phyloP scores from a whole-genome alignment of 2,797 vertebrate species.

The Enteromius treurensis region DNA sequence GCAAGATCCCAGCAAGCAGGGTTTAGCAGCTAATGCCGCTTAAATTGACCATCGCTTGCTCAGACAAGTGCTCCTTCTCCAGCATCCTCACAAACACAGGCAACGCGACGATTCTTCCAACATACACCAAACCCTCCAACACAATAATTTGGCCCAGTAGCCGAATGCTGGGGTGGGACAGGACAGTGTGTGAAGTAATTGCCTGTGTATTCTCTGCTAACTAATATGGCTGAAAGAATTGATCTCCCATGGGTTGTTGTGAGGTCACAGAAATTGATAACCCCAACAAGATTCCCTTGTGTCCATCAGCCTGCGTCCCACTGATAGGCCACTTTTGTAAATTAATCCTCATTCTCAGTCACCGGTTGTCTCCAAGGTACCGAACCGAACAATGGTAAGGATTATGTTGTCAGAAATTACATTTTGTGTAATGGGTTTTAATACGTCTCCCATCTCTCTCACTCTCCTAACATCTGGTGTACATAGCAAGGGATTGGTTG shows the following conservation, averaged over 20 bases:
- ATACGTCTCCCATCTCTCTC: constrained; percentile 82
- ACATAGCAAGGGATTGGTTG: constrained; percentile 72
- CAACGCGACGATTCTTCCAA: constrained; percentile 59
- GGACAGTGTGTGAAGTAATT: constrained; percentile 47
- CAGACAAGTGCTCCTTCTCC: constrained; percentile 45
- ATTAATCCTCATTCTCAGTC: constrained; percentile 92
- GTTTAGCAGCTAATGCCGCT: constrained; percentile 80
- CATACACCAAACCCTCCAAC: constrained; percentile 72
- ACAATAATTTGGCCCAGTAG: neutral
- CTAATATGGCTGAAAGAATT: constrained; percentile 78
- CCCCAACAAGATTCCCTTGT: constrained; percentile 85
- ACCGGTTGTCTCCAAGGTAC: constrained; percentile 88
- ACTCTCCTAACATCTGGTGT: constrained; percentile 70
- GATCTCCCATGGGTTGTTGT: constrained; percentile 85
- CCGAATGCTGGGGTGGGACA: constrained; percentile 6
- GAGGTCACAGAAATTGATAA: constrained; percentile 93
- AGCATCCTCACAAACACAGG: constrained; percentile 54
- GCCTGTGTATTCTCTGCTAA: constrained; percentile 51
- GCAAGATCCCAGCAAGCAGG: constrained; percentile 75
- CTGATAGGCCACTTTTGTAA: constrained; percentile 85
- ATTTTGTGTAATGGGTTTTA: constrained; percentile 91
- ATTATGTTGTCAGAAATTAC: constrained; percentile 95
- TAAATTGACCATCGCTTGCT: constrained; percentile 75
- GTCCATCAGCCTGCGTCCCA: constrained; percentile 78
- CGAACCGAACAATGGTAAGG: constrained; percentile 90